Conservation (phyloP, 1,140 invertebrate genomes). For the Hetaerina americana region DNA sequence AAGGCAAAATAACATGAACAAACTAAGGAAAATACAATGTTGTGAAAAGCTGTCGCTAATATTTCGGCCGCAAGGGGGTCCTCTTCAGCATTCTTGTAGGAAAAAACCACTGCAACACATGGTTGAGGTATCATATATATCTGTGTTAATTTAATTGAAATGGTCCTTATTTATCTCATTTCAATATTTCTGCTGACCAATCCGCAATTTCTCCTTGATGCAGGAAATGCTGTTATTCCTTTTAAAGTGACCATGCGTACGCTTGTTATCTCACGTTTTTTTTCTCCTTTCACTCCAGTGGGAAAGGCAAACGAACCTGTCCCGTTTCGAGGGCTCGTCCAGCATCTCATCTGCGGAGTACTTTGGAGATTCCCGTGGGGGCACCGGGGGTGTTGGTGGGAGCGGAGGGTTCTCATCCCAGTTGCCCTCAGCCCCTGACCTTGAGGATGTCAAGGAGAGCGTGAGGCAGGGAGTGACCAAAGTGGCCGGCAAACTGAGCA, state of each 20-base stretch:
- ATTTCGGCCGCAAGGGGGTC: too few relatives aligned
- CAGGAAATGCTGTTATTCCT: too few relatives aligned
- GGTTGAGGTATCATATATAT: too few relatives aligned
- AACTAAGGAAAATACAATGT: too few relatives aligned
- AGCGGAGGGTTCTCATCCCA: conserved; percentile 23
- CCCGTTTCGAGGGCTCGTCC: conserved; percentile 74
- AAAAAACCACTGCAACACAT: too few relatives aligned
- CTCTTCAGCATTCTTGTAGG: too few relatives aligned
- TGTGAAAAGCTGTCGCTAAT: too few relatives aligned
- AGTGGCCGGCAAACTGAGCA: conserved; percentile 88
- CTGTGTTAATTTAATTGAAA: conserved; percentile 2
- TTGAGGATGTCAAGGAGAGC: conserved; percentile 93
- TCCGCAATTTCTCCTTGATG: too few relatives aligned
- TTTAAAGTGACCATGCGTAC: too few relatives aligned
- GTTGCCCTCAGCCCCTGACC: conserved; percentile 46
- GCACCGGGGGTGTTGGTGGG: conserved; percentile 15
- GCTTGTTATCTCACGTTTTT: neutral
- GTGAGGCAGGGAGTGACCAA: conserved; percentile 92
- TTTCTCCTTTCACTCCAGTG: conserved; percentile 29
- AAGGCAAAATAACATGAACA: too few relatives aligned
- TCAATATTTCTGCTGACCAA: neutral
- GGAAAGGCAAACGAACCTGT: conserved; percentile 52
- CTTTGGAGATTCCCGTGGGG: conserved; percentile 49
- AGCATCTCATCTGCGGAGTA: conserved; percentile 94
- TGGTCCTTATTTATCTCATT: neutral